Conservation (phyloP, 2,888 invertebrate genomes). For the Criorhina ranunculi region DNA sequence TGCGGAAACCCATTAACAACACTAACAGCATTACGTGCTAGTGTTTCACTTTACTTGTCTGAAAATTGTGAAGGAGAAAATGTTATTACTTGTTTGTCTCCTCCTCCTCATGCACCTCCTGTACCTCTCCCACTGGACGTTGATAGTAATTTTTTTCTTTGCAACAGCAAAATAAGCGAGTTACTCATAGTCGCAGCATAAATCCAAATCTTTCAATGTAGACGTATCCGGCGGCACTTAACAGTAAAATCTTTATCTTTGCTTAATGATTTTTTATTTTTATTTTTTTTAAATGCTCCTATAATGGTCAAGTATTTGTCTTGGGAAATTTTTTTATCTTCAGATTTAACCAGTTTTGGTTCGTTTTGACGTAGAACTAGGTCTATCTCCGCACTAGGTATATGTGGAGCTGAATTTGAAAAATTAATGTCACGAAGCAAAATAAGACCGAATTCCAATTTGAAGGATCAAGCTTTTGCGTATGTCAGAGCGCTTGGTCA, state of each 20-base stretch:
- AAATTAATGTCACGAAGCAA: too few species aligned
- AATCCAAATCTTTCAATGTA: slow-evolving; percentile 28
- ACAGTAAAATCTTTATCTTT: slow-evolving; percentile 55
- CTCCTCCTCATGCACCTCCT: background rate
- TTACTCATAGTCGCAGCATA: slow-evolving; percentile 53
- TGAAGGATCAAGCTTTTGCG: too few species aligned
- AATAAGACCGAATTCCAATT: too few species aligned
- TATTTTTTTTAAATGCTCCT: slow-evolving; percentile 20
- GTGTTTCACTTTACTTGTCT: slow-evolving; percentile 51
- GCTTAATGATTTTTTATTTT: slow-evolving; percentile 58
- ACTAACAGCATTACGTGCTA: slow-evolving; percentile 62
- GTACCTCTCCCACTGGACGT: slow-evolving; percentile 32
- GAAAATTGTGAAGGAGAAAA: slow-evolving; percentile 56
- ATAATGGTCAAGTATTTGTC: too few species aligned
- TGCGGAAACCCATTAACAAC: slow-evolving; percentile 68
- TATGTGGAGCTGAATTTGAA: too few species aligned
- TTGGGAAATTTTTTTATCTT: too few species aligned
- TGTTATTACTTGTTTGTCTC: slow-evolving; percentile 36
- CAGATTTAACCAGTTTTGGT: too few species aligned
- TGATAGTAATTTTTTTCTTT: slow-evolving; percentile 18
- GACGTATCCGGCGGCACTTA: slow-evolving; percentile 32
- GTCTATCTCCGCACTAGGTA: too few species aligned
- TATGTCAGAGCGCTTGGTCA: too few species aligned
- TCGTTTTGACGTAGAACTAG: too few species aligned
- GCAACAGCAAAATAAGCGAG: slow-evolving; percentile 39